These are phyloP conservation scores for Lampris incognitus DNA, from an alignment of 2,113 vertebrate genomes.

Conservation along the genomic window DNA sequence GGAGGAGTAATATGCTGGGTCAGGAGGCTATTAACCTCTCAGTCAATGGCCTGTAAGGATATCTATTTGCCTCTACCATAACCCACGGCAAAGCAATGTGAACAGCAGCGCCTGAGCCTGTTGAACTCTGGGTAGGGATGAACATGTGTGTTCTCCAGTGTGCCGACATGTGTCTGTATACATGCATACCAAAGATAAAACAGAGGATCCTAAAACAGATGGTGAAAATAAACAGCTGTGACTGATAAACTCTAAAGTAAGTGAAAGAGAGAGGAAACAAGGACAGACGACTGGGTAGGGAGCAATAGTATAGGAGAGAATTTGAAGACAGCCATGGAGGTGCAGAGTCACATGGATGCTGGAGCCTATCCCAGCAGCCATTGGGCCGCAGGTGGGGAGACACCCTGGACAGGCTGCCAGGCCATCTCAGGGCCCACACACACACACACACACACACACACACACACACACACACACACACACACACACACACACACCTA, in stretches of 20 bases:
- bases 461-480: too few relatives aligned
- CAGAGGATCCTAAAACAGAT: neutral
- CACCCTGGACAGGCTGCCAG: too few relatives aligned
- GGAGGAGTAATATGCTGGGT: conserved; percentile 41
- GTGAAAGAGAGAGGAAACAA: neutral
- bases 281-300: too few relatives aligned
- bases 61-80: conserved; percentile 44
- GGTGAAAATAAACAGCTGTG: too few relatives aligned
- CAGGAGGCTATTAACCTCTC: conserved; percentile 67
- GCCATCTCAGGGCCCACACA: too few relatives aligned
- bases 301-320: neutral
- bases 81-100: conserved; percentile 45
- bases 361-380: too few relatives aligned
- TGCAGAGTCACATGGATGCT: too few relatives aligned
- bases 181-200: neutral
- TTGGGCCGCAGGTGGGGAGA: too few relatives aligned
- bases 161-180: neutral
- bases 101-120: neutral
- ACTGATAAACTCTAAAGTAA: too few relatives aligned
- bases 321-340: conserved; percentile 10
- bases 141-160: neutral
- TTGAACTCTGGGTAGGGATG: conserved; percentile 3
- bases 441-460: too few relatives aligned
- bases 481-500: too few relatives aligned
- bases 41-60: conserved; percentile 62